Conservation (phyloP, 2,797 vertebrate species). For the Chrosomus eos region DNA sequence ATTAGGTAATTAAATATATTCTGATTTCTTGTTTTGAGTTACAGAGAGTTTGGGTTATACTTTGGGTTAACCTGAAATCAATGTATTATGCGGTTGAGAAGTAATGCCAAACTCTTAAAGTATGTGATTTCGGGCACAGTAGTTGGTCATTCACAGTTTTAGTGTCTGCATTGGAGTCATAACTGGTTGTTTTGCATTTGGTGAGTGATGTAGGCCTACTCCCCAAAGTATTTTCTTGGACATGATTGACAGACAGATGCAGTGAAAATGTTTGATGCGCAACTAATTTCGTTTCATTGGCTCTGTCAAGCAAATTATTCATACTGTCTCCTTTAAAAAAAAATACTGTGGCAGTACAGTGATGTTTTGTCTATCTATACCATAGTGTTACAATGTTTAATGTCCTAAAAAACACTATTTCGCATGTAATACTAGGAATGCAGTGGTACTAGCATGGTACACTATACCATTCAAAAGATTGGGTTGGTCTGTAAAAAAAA, state of each 20-base stretch:
- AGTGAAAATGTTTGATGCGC: slow-evolving; percentile 15
- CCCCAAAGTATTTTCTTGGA: not conserved
- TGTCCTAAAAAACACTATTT: not conserved
- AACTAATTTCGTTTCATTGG: not conserved
- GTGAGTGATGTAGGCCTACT: slow-evolving; percentile 1
- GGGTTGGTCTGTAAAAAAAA: not conserved
- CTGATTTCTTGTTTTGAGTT: not conserved
- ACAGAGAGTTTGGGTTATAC: not conserved
- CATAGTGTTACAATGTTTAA: too few relatives aligned
- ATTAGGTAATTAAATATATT: not conserved
- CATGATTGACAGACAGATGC: not conserved
- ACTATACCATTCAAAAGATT: not conserved
- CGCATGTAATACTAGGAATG: not conserved
- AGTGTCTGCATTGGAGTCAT: not conserved
- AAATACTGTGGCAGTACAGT: not conserved
- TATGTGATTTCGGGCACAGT: not conserved
- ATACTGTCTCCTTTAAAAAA: not conserved
- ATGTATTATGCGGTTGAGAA: not conserved
- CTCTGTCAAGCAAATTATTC: slow-evolving; percentile 20
- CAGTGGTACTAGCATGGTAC: not conserved
- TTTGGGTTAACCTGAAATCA: not conserved
- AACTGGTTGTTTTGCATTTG: slow-evolving; percentile 22
- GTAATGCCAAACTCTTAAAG: not conserved
- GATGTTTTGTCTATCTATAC: not conserved
- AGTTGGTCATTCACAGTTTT: not conserved